Conservation (phyloP, 2,113 vertebrate genomes). For the Helogale parvula region DNA sequence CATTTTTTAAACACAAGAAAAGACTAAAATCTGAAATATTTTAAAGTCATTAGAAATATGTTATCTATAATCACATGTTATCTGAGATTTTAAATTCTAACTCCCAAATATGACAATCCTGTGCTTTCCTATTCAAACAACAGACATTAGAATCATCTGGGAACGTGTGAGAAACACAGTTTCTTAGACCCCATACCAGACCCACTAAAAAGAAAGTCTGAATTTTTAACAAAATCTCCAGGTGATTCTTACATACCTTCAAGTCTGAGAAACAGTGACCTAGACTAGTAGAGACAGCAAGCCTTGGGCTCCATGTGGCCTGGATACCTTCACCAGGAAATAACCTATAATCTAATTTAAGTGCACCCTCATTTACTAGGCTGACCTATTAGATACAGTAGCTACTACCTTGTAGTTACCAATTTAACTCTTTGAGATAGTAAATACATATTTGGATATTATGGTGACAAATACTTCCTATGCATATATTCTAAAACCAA, state of each 20-base stretch:
- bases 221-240: neutral
- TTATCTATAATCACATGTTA: neutral
- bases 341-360: neutral
- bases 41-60: neutral
- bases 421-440: neutral
- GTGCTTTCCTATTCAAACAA: neutral
- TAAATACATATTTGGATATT: slow-evolving; percentile 8
- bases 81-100: neutral
- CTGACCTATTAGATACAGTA: neutral
- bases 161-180: neutral
- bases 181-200: neutral
- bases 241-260: neutral
- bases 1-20: neutral
- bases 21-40: neutral
- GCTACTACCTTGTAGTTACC: neutral
- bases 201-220: neutral
- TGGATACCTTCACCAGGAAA: neutral
- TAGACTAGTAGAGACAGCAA: neutral
- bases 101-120: neutral
- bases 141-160: neutral
- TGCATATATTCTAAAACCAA: neutral
- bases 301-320: neutral
- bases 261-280: neutral
- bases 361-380: neutral
- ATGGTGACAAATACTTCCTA: neutral